These are phyloP conservation scores for Phoronis australis DNA, from an alignment of 2,888 invertebrate species.

Conservation along the genomic window DNA sequence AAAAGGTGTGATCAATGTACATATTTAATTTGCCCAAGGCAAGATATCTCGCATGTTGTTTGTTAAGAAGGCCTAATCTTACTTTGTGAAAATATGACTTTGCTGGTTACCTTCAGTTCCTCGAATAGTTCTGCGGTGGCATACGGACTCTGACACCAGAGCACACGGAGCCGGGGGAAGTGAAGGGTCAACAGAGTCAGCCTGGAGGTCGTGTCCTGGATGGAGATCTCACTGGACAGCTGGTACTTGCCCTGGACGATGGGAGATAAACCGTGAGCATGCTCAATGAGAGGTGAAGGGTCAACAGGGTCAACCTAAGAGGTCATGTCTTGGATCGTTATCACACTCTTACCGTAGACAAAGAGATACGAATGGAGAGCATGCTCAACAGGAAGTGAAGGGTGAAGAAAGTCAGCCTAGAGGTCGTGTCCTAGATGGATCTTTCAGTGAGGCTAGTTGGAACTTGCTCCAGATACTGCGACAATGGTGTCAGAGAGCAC, in stretches of 20 bases:
- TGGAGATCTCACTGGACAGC: constrained; percentile 65
- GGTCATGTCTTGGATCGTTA: too few species aligned
- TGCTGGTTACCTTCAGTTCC: constrained; percentile 84
- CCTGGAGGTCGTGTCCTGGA: constrained; percentile 77
- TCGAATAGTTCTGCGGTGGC: constrained; percentile 94
- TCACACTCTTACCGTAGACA: too few species aligned
- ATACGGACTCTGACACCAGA: constrained; percentile 96
- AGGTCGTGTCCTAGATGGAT: constrained; percentile 72
- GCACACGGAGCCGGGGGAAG: constrained; percentile 84
- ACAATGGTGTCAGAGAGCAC: too few species aligned
- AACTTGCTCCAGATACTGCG: constrained; percentile 63
- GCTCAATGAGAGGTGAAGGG: too few species aligned
- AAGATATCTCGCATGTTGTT: too few species aligned
- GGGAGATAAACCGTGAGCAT: too few species aligned
- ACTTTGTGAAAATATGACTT: too few species aligned
- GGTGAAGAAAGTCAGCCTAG: constrained; percentile 86
- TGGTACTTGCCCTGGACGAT: constrained; percentile 68
- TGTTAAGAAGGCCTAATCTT: too few species aligned
- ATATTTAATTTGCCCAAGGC: too few species aligned
- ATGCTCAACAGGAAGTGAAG: constrained; percentile 95
- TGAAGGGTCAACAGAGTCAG: constrained; percentile 88
- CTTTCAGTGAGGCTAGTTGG: constrained; percentile 68
- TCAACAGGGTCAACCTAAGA: too few species aligned
- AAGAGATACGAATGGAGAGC: too few species aligned
- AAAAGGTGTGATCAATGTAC: too few species aligned